Conservation (phyloP, 2,797 vertebrate genomes). For the Aulostomus chinensis region DNA sequence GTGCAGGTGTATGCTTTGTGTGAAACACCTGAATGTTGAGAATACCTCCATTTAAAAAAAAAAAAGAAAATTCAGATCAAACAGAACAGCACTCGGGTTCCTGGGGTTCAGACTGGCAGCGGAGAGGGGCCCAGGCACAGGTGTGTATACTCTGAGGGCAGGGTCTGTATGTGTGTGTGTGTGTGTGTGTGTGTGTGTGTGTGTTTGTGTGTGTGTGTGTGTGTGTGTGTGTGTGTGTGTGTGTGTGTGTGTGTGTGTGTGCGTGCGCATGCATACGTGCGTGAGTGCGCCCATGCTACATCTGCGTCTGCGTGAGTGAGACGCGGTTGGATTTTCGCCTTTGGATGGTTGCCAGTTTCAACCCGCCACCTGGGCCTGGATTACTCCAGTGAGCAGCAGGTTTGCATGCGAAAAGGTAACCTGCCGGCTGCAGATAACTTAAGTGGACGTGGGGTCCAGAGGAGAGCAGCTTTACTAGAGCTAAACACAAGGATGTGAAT, state of each 20-base stretch:
- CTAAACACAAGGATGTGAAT: conserved; percentile 1
- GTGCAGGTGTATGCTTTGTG: conserved; percentile 19
- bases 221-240: background rate
- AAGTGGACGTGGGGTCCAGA: conserved; percentile 19
- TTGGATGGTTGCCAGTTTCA: conserved; percentile 58
- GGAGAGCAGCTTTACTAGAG: background rate
- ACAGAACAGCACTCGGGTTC: conserved; percentile 29
- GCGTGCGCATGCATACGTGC: background rate
- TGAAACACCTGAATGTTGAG: conserved; percentile 12
- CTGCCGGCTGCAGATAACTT: conserved; percentile 6
- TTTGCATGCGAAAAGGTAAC: conserved; percentile 36
- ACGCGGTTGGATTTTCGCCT: conserved; percentile 14
- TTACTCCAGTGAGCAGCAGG: conserved; percentile 37
- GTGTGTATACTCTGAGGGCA: conserved; percentile 50
- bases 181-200: background rate
- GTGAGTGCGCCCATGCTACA: too few relatives aligned
- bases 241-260: conserved; percentile 15
- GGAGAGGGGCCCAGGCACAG: conserved; percentile 44
- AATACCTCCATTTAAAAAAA: conserved; percentile 26
- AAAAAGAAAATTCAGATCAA: too few relatives aligned
- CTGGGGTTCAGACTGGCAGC: conserved; percentile 35
- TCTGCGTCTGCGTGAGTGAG: too few relatives aligned
- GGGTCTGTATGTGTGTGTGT: conserved; percentile 3
- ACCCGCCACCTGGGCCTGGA: conserved; percentile 23
- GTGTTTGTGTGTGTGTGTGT: conserved; percentile 6